These are phyloP conservation scores for Oligia fasciuncula DNA, from an alignment of 2,888 invertebrate genomes.

Conservation along the genomic window DNA sequence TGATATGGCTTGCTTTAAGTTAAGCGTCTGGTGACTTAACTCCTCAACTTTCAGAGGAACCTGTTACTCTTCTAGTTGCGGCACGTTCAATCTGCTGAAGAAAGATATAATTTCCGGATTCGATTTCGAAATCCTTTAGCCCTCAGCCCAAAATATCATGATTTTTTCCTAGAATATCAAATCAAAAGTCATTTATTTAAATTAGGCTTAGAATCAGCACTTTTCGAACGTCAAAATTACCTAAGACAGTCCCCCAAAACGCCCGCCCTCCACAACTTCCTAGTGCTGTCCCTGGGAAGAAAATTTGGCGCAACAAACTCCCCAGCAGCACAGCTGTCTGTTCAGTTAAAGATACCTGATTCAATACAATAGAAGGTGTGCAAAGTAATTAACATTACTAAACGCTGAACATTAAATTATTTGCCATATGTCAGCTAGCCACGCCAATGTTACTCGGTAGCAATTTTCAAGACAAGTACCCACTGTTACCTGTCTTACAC, in stretches of 20 bases:
- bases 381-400: background rate
- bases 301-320: background rate
- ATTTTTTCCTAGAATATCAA: background rate
- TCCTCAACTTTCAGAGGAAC: no score
- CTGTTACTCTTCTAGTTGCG: background rate
- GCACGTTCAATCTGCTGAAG: background rate
- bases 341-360: background rate
- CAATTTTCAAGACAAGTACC: conserved; percentile 2
- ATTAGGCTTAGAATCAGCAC: background rate
- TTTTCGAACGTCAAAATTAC: background rate
- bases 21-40: background rate
- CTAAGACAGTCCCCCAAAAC: no score
- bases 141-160: background rate
- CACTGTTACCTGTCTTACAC: background rate
- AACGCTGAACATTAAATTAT: background rate
- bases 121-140: background rate
- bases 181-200: background rate
- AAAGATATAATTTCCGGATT: background rate
- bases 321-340: background rate
- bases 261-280: background rate
- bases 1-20: background rate
- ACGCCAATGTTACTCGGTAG: background rate
- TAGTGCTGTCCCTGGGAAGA: background rate
- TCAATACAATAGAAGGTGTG: background rate
- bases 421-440: background rate